These are phyloP conservation scores for Melanargia galathea DNA, from an alignment of 2,888 invertebrate genomes.

Conservation along the genomic window DNA sequence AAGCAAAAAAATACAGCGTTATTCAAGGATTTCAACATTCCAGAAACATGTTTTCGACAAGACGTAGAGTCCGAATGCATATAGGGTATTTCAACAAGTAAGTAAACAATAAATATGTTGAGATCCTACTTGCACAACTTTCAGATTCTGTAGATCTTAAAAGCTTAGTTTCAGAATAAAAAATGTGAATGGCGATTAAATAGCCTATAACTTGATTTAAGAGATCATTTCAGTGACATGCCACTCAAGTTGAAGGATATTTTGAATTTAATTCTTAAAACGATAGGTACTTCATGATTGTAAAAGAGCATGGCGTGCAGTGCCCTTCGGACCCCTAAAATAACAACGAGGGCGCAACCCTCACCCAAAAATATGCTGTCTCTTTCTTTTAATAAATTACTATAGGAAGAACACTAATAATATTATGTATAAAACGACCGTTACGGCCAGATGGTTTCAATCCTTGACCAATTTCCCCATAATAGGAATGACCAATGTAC, in stretches of 20 bases:
- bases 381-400: constrained; percentile 27
- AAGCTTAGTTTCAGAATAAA: too few relatives aligned
- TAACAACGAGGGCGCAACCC: constrained; percentile 35
- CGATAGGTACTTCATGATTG: neutral
- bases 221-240: too few relatives aligned
- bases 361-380: constrained; percentile 30
- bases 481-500: neutral
- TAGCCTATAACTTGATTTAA: too few relatives aligned
- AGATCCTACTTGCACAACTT: too few relatives aligned
- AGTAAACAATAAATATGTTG: too few relatives aligned
- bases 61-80: too few relatives aligned
- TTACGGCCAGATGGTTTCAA: constrained; percentile 9
- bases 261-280: neutral
- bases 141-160: too few relatives aligned
- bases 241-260: too few relatives aligned
- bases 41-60: too few relatives aligned
- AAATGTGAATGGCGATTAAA: too few relatives aligned
- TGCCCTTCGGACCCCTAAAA: constrained; percentile 9
- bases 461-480: neutral
- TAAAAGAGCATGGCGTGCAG: constrained; percentile 7
- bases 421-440: constrained; percentile 8
- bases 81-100: too few relatives aligned
- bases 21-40: neutral
- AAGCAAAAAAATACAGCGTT: constrained; percentile 45
- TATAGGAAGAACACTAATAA: neutral